A percentile compares a stretch with the other conserved stretches of the same genome.
Evolutionary conservation across 2,797 vertebrate species (phyloP).

Genomic region (Clarias fuscus): DNA sequence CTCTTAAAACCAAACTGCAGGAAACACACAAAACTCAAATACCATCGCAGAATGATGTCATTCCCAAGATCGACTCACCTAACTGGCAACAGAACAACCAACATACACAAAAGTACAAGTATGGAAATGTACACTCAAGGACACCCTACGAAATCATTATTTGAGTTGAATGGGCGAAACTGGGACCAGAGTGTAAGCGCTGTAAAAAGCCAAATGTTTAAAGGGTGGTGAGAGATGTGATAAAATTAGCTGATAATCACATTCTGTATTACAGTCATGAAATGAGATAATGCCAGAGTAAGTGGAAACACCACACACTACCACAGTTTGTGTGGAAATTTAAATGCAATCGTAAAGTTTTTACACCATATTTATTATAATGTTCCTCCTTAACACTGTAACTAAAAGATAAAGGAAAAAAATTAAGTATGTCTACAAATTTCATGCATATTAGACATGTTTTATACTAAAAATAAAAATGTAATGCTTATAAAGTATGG

Average conservation of each 20-base stretch:
- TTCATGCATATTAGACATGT: background rate
- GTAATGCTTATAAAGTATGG: background rate
- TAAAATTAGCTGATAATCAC: background rate
- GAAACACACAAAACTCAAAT: constrained; percentile 51
- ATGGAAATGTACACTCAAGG: constrained; percentile 6
- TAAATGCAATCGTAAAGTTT: background rate
- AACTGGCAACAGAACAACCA: constrained; percentile 17
- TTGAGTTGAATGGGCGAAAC: background rate
- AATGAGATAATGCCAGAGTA: constrained; percentile 2
- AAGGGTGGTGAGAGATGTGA: background rate
- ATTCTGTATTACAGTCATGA: constrained; percentile 5
- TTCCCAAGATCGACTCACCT: constrained; percentile 30
- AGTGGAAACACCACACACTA: constrained; percentile 1
- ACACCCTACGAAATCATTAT: background rate
- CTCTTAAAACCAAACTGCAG: constrained; percentile 51
- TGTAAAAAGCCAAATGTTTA: background rate
- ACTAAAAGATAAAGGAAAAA: background rate
- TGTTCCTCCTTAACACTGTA: background rate
- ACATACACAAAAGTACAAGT: constrained; percentile 15
- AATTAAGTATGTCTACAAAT: background rate
- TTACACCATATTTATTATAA: background rate
- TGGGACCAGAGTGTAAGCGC: background rate
- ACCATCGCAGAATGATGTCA: constrained; percentile 44
- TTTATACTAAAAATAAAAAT: background rate
- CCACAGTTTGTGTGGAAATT: constrained; percentile 9